Base-by-base conservation (phyloP, 2,797 vertebrate species). In the Dryobates pubescens region DNA sequence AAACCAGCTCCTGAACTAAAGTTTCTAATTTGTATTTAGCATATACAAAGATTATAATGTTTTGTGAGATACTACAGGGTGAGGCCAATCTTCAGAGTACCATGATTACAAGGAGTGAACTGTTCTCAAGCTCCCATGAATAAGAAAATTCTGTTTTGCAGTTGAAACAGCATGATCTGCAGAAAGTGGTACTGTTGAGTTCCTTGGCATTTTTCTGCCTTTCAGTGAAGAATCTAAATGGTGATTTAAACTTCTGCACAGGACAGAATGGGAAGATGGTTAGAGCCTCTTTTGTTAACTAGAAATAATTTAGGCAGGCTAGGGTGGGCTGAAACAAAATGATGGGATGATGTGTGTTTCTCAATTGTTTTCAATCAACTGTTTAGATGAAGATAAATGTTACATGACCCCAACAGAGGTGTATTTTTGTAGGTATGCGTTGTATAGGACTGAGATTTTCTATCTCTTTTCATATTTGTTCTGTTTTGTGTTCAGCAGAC, bases 281-380 rank as follows among this genome's bases (percentile, higher is more conserved):
- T 12, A 70, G 19, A 80, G 57, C 3, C 2, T 72, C 26, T 58
- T 68, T 30, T 43, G n/a, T 64, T 18, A 47, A 62, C 19, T 84
- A n/a, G 30, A 76, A 34, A 64, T 81, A 41, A 36, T 90, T 92
- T 88, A 79, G 38, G 8, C 9, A 81, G 26, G 43, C 18, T 69
- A 45, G 53, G 83, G 51, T 22, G 30, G 17, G 10, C 23, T 43
- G n/a, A 69, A 92, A 12, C 38, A 38, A 69, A n/a, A 10, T 47
- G 47, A 1, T 13, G 0, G 4, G 38, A 24, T 11, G 2, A 38
- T 43, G 17, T 0, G 2, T 51, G 19, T 73, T 84, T 49, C 27
- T 62, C 76, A 91, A 0, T 0, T 70, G 2, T 70, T 68, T 90
- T 82, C 70, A 74, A 30, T 57, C 8, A 76, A 0, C 17, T 63